Base-by-base conservation (phyloP, 2,888 invertebrate species). In the Villa cingulata region DNA sequence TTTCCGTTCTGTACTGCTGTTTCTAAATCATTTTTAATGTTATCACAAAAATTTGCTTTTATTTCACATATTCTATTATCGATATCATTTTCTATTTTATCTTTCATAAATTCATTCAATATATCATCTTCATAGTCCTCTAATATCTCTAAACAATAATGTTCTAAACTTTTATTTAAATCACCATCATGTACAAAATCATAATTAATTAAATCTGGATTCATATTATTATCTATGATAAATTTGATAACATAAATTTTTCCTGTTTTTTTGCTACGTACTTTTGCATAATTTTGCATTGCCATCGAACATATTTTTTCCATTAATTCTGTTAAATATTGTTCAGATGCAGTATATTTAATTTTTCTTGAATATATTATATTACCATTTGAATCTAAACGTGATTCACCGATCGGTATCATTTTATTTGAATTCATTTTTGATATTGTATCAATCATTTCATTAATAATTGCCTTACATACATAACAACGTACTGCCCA, bases 221-320 rank as follows among this genome's bases (percentile, higher is more conserved):
- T 87, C 83, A 90, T 83, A 46, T 73, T 72, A 0, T 83, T 83
- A 15, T 73, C 70, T 7, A 73, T 68, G 50, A 83, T 71, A 51
- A 89, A 74, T 63, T 77, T 78, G 57, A 90, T 68, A 42, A 90
- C 71, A 1, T 79, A 79, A 45, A 88, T 68, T 60, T 80, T 77
- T 40, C 83, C 81, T 7, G 80, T 83, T 2, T 78, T 69, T 66
- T 89, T 91, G 68, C 81, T 81, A 23, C 78, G 80, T 1, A 83
- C 89, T 45, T 86, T 77, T 0, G 86, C 85, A 62, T 92, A 94
- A 63, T 92, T 85, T n/a, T 84, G 82, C 80, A 94, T 82, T n/a
- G n/a, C n/a, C n/a, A n/a, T n/a, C n/a, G n/a, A n/a, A n/a, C 94
- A 95, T 38, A 91, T 77, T n/a, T 71, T 75, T 59, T 94, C 94